These are phyloP conservation scores for Ophraella communa DNA, from an alignment of 2,888 invertebrate genomes.

Conservation along the genomic window DNA sequence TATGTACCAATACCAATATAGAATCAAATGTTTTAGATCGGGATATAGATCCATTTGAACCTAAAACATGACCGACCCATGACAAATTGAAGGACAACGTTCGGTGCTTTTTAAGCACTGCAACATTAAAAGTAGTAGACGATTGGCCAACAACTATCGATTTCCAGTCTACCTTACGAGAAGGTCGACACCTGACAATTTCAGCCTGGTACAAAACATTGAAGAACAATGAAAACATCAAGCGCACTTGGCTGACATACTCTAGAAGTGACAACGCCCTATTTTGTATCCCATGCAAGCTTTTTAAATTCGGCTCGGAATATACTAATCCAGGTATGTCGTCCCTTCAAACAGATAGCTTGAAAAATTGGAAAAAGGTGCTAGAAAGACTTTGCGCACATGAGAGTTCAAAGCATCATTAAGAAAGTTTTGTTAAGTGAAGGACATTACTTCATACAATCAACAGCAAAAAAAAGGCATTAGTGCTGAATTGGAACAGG, in stretches of 20 bases:
- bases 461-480: background rate
- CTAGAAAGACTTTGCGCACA: background rate
- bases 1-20: background rate
- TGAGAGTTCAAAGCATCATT: background rate
- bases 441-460: background rate
- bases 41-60: too few relatives aligned
- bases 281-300: background rate
- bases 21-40: too few relatives aligned
- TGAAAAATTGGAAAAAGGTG: background rate
- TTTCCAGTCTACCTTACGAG: background rate
- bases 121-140: background rate
- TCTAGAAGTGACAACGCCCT: background rate
- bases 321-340: background rate
- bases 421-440: background rate
- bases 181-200: background rate
- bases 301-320: too few relatives aligned
- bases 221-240: background rate
- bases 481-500: background rate
- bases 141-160: background rate
- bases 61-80: too few relatives aligned
- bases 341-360: background rate
- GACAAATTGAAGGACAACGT: background rate
- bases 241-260: background rate
- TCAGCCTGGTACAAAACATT: background rate
- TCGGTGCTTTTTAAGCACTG: background rate